Conservation (phyloP, 1,140 invertebrate genomes). For the Cyrtorhinus lividipennis region DNA sequence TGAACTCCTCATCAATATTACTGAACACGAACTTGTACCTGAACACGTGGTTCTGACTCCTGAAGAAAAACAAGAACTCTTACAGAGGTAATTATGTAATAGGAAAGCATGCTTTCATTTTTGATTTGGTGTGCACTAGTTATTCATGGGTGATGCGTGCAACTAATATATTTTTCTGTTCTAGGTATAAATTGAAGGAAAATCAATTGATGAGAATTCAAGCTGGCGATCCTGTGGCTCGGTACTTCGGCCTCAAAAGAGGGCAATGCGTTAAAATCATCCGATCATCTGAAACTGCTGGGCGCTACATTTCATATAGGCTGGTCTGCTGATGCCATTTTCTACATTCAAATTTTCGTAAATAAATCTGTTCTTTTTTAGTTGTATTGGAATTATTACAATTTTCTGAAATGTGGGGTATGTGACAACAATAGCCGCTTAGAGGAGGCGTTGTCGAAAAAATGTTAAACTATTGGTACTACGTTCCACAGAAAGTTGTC, state of each 20-base stretch:
- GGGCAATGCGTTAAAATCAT: constrained; percentile 99
- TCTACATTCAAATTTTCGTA: too few relatives aligned
- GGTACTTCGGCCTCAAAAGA: constrained; percentile 93
- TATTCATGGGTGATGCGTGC: background rate
- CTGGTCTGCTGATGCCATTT: constrained; percentile 83
- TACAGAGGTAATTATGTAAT: too few relatives aligned
- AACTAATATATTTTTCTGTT: background rate
- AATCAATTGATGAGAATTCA: constrained; percentile 99
- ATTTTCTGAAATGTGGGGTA: too few relatives aligned
- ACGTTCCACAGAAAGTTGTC: too few relatives aligned
- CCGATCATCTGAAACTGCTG: constrained; percentile 92
- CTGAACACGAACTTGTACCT: constrained; percentile 96
- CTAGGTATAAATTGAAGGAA: constrained; percentile 75
- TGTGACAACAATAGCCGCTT: too few relatives aligned
- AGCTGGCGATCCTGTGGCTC: constrained; percentile 90
- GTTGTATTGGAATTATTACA: too few relatives aligned
- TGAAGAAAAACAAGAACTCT: constrained; percentile 91
- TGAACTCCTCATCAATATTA: constrained; percentile 97
- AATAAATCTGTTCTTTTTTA: too few relatives aligned
- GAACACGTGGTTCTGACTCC: constrained; percentile 97
- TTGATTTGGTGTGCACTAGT: background rate
- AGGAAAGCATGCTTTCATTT: constrained; percentile 84
- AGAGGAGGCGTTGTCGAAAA: too few relatives aligned
- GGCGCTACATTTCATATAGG: constrained; percentile 95
- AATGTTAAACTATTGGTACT: too few relatives aligned